Evolutionary conservation across 2,888 invertebrate genomes (phyloP).

Genomic region (Oscheius sp.): DNA sequence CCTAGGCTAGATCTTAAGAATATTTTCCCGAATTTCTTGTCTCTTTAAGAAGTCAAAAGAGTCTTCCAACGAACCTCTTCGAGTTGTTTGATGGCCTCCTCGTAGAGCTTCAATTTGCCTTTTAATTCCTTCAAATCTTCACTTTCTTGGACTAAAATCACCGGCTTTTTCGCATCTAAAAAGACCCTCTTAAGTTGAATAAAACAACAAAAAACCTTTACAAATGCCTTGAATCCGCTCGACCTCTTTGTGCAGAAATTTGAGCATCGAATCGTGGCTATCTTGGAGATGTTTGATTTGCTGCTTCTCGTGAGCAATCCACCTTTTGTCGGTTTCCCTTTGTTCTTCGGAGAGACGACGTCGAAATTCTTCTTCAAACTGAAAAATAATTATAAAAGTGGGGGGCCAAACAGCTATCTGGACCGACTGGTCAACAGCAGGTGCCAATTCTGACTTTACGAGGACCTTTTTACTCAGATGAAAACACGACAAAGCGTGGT

Average conservation of each 20-base stretch:
- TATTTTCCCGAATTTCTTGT: too few species aligned
- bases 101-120: conserved; percentile 15
- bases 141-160: conserved; percentile 19
- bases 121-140: conserved; percentile 31
- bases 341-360: conserved; percentile 36
- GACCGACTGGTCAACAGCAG: neutral
- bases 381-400: conserved; percentile 7
- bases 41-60: too few species aligned
- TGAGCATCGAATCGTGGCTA: conserved; percentile 56
- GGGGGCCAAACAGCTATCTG: too few species aligned
- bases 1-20: too few species aligned
- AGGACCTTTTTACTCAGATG: too few species aligned
- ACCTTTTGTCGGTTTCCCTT: conserved; percentile 51
- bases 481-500: too few species aligned
- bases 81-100: conserved; percentile 40
- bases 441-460: neutral
- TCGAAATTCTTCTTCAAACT: conserved; percentile 41
- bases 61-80: conserved; percentile 30
- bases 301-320: conserved; percentile 52
- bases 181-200: neutral
- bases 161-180: conserved; percentile 43
- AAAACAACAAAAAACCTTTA: neutral
- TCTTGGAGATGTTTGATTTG: conserved; percentile 60
- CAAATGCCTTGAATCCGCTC: conserved; percentile 42
- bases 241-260: conserved; percentile 57